Percentiles rank a stretch among this genome's conserved stretches.
Conservation (phyloP, 2,797 vertebrate genomes). For the Muscicapa striata region DNA sequence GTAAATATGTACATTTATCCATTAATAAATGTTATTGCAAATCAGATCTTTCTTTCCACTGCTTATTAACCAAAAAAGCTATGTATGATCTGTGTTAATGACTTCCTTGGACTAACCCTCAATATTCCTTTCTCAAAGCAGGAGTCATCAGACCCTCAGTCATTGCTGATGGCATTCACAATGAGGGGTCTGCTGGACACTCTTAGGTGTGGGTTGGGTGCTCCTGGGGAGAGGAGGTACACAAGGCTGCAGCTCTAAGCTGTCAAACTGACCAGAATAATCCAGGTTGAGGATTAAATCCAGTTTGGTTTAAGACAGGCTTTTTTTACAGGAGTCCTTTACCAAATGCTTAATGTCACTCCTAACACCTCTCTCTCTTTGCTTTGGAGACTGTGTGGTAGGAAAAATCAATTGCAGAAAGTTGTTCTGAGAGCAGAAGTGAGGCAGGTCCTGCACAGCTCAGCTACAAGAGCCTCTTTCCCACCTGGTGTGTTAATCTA, state of each 20-base stretch:
- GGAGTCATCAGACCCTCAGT: neutral
- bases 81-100: neutral
- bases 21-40: slow-evolving; percentile 70
- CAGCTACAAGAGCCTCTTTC: neutral
- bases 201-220: neutral
- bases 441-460: neutral
- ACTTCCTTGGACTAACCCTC: neutral
- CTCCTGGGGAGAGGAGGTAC: neutral
- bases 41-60: slow-evolving; percentile 57
- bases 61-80: slow-evolving; percentile 54
- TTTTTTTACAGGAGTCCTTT: neutral
- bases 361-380: neutral
- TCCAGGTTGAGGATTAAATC: neutral
- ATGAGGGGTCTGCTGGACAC: neutral
- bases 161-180: neutral
- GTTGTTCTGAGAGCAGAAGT: neutral
- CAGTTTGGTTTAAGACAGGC: neutral
- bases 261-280: neutral
- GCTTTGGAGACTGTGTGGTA: neutral
- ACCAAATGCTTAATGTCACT: neutral
- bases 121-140: neutral
- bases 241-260: neutral
- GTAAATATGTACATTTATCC: slow-evolving; percentile 72
- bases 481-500: neutral
- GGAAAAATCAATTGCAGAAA: neutral